phyloP scores from a whole-genome alignment of 2,797 vertebrate genomes.

The Notolepis coatsorum region DNA sequence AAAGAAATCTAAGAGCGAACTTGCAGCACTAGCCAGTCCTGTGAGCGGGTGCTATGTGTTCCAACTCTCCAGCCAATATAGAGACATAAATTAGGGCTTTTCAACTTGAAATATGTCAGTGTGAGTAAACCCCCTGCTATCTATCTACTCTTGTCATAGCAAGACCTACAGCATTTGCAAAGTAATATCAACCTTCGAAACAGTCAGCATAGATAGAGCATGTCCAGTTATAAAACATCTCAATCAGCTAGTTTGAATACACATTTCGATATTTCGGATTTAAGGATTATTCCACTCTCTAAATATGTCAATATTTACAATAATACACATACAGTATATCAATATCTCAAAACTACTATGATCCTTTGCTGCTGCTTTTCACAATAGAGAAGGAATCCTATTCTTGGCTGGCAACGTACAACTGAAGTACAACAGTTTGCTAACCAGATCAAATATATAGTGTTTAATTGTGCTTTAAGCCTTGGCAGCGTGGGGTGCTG shows the following conservation, averaged over 20 bases:
- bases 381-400: not conserved
- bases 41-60: too few relatives aligned
- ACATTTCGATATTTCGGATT: too few relatives aligned
- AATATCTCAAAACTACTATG: not conserved
- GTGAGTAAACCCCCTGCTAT: constrained; percentile 60
- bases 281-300: too few relatives aligned
- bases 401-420: not conserved
- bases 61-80: constrained; percentile 29
- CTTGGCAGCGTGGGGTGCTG: constrained; percentile 35
- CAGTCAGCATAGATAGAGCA: constrained; percentile 20
- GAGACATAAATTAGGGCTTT: constrained; percentile 58
- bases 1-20: too few relatives aligned
- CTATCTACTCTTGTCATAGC: constrained; percentile 45
- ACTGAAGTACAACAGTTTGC: not conserved
- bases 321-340: too few relatives aligned
- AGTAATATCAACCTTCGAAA: constrained; percentile 39
- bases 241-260: too few relatives aligned
- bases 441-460: constrained; percentile 19
- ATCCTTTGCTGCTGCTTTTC: not conserved
- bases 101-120: constrained; percentile 50
- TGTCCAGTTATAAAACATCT: constrained; percentile 15
- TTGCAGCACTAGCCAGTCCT: too few relatives aligned
- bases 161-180: constrained; percentile 37
- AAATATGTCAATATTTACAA: too few relatives aligned
- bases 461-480: constrained; percentile 32